These are phyloP conservation scores for Pherbina coryleti DNA, from an alignment of 2,888 invertebrate species.

Conservation along the genomic window DNA sequence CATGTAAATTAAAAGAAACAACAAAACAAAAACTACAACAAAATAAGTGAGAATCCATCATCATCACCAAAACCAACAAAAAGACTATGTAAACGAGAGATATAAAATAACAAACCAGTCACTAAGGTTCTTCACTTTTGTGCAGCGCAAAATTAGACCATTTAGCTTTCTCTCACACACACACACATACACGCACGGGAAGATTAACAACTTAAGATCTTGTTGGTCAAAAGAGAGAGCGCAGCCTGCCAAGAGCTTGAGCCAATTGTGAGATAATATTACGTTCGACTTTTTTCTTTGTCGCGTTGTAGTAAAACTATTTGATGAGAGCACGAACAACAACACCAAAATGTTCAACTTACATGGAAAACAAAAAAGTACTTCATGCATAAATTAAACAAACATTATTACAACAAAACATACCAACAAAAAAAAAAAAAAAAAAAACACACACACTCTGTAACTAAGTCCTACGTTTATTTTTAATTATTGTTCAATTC, in stretches of 20 bases:
- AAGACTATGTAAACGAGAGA: constrained; percentile 6
- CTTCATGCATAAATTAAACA: constrained; percentile 25
- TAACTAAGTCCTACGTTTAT: constrained; percentile 67
- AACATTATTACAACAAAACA: constrained; percentile 43
- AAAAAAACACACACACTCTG: constrained; percentile 61
- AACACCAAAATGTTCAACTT: constrained; percentile 35
- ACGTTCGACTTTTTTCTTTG: not conserved
- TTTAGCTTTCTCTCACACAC: constrained; percentile 25
- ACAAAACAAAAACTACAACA: constrained; percentile 12
- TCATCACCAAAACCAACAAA: constrained; percentile 7
- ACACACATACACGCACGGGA: constrained; percentile 38
- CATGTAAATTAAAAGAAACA: constrained; percentile 26
- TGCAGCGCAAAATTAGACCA: not conserved
- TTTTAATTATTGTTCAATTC: constrained; percentile 68
- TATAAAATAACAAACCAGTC: not conserved
- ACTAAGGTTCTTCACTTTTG: not conserved
- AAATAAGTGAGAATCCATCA: constrained; percentile 36
- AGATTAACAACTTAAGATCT: constrained; percentile 28
- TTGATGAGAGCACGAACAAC: constrained; percentile 38
- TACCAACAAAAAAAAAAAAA: constrained; percentile 51
- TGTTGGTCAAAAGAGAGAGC: constrained; percentile 24
- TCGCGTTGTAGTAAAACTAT: constrained; percentile 55
- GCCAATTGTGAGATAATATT: not conserved
- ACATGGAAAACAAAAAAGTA: constrained; percentile 47
- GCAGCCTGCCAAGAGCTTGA: not conserved